phyloP scores from a whole-genome alignment of 1,140 invertebrate species.

The Formica selysi region DNA sequence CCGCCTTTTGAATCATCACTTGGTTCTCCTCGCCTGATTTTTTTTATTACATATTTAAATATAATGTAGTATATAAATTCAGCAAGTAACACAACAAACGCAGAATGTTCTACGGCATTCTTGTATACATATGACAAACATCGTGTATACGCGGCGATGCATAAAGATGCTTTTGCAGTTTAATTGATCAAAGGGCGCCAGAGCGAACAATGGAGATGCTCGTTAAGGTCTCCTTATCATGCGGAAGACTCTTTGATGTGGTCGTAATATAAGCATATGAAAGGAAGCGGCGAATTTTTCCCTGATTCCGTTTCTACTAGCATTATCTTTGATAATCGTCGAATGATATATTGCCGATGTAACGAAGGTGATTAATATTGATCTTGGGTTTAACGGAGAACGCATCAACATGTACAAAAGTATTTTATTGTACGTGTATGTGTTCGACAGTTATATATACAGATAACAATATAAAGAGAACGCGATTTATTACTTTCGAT shows the following conservation, averaged over 20 bases:
- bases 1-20: no score
- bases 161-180: conserved; percentile 19
- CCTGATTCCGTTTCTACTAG: not conserved
- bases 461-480: conserved; percentile 23
- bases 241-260: conserved; percentile 55
- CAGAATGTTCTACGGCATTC: not conserved
- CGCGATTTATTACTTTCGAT: not conserved
- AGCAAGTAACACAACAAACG: not conserved
- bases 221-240: conserved; percentile 65
- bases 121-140: not conserved
- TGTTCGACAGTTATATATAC: not conserved
- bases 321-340: not conserved
- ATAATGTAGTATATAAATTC: not conserved
- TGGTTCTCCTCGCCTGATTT: no score
- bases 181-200: conserved; percentile 67
- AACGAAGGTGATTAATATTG: not conserved
- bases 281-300: not conserved
- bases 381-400: not conserved
- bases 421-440: not conserved
- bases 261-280: not conserved
- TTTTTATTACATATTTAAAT: no score
- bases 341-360: no score
- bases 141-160: not conserved
- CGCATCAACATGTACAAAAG: not conserved
- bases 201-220: conserved; percentile 26